Base-by-base conservation (phyloP, 2,888 invertebrate genomes). In the Brachypterus glaber region DNA sequence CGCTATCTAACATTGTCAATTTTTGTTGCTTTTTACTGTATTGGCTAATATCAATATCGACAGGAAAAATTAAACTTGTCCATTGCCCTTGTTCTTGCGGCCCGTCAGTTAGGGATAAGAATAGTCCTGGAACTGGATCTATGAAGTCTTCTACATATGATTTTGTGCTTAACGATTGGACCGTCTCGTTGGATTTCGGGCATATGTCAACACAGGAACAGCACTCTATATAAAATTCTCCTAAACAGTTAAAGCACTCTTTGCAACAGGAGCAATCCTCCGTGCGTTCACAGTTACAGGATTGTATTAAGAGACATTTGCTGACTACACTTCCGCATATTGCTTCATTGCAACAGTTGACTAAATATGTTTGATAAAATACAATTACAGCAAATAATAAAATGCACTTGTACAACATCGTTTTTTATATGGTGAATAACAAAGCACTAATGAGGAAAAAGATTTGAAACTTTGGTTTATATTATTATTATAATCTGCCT, bases 71-170 rank as follows among this genome's bases (percentile, higher is more conserved):
- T 57, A 84, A 80, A 2, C 84, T 81, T n/a, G 82, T 72, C 92
- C 92, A 93, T 41, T 89, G 67, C 92, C 92, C 93, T 41, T 89
- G 67, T 1, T 72, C 67, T 58, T 92, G 91, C 1, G 79, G 77
- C 49, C 83, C 83, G 46, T 80, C 78, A 2, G 88, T 86, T 33
- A 92, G 70, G 1, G 83, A 86, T 49, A 79, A 74, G 58, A 93
- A 93, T 21, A 95, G 67, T 25, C 83, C 85, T 0, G 86, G 85
- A 24, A 89, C 77, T 14, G 87, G 82, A 46, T 89, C 88, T 11
- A 74, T 72, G 25, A 87, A 72, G 47, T 88, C 87, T 59, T 90
- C 91, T 2, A 92, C 85, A 52, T 90, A 83, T 12, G 90, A 91
- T 58, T 86, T 84, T 51, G 73, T 74, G 25, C 80, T 82, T 43